Conservation (phyloP, 2,797 vertebrate species). For the Meriones psammophilus region DNA sequence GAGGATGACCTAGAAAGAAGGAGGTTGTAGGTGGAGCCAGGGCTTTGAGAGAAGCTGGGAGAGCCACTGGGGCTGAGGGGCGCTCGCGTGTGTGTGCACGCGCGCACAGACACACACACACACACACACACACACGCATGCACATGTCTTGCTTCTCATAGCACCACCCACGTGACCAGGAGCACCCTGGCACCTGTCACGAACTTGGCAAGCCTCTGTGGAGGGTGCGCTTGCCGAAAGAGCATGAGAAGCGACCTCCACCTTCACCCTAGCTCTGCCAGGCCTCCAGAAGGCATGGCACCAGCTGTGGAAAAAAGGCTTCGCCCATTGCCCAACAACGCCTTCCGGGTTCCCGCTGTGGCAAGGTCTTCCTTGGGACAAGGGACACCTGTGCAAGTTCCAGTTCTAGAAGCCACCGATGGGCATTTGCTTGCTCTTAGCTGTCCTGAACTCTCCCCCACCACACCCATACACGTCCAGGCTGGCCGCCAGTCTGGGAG, state of each 20-base stretch:
- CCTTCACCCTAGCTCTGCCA: too few species aligned
- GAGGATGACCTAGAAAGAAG: not conserved
- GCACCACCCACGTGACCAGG: not conserved
- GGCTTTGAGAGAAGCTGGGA: not conserved
- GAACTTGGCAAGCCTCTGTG: not conserved
- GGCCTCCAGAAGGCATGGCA: not conserved
- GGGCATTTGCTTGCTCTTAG: not conserved
- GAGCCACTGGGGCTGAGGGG: too few species aligned
- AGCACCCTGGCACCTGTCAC: not conserved
- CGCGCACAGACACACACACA: too few species aligned
- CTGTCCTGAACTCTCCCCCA: not conserved
- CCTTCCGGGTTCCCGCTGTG: not conserved
- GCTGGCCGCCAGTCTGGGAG: not conserved
- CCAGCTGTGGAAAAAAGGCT: not conserved
- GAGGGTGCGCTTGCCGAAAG: not conserved
- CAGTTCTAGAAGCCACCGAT: not conserved
- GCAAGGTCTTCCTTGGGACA: not conserved
- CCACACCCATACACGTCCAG: not conserved
- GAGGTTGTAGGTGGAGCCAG: not conserved
- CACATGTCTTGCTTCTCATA: not conserved
- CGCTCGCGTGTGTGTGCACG: too few species aligned
- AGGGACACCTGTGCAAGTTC: not conserved
- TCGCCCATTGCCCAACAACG: too few species aligned
- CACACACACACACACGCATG: too few species aligned
- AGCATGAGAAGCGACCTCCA: too few species aligned